A percentile compares a stretch with the other conserved stretches of the same genome.
phyloP scores from a whole-genome alignment of 2,888 invertebrate genomes.

The Belgica antarctica region DNA sequence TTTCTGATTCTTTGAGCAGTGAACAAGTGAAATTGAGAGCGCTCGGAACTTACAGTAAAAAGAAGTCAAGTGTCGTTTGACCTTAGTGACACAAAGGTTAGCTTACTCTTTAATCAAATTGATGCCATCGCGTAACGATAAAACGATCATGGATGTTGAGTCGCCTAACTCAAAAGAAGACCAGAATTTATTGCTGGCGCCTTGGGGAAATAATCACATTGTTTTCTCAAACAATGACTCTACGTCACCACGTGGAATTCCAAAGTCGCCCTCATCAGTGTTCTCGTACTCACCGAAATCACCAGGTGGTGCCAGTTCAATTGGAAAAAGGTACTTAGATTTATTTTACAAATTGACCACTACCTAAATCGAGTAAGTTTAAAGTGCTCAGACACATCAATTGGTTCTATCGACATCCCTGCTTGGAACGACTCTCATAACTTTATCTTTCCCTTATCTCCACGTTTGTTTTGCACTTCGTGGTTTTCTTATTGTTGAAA shows the following conservation, averaged over 20 bases:
- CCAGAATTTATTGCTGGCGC: slow-evolving; percentile 37
- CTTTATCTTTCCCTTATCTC: no score
- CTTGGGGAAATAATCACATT: slow-evolving; percentile 35
- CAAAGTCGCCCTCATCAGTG: slow-evolving; percentile 1
- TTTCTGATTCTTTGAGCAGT: slow-evolving; percentile 23
- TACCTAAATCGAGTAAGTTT: no score
- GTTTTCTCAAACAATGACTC: not conserved
- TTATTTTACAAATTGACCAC: no score
- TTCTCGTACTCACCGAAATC: slow-evolving; percentile 3
- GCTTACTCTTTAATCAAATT: not conserved
- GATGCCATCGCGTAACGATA: not conserved
- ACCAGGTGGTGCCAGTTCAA: slow-evolving; percentile 1
- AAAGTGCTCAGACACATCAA: no score
- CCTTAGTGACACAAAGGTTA: not conserved
- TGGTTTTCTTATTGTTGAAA: no score
- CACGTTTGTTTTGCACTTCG: no score
- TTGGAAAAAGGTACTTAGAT: slow-evolving; percentile 19
- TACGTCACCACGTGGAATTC: not conserved
- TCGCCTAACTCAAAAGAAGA: slow-evolving; percentile 33
- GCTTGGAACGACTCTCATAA: no score
- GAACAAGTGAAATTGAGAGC: slow-evolving; percentile 21
- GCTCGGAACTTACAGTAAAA: not conserved
- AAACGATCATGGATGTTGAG: slow-evolving; percentile 19
- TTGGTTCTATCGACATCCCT: no score
- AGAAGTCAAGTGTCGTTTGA: no score